Conservation (phyloP, 2,797 vertebrate genomes). For the Spinibarbus caldwelli region DNA sequence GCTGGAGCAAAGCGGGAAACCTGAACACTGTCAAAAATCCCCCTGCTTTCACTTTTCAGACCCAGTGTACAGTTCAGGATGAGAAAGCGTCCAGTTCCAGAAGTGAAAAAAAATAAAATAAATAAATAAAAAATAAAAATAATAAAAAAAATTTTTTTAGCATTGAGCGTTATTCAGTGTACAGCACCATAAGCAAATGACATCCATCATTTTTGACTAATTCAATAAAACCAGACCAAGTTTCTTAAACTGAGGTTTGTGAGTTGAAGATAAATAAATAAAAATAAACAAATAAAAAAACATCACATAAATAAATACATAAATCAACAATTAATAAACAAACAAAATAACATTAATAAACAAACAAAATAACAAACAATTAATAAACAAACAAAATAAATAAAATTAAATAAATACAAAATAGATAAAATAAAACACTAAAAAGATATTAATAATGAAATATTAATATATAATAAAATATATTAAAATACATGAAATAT, state of each 20-base stretch:
- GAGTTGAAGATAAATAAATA: neutral
- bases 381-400: no score
- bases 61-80: neutral
- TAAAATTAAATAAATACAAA: no score
- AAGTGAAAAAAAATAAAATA: neutral
- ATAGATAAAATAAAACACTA: no score
- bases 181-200: neutral
- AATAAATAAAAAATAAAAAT: no score
- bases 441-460: no score
- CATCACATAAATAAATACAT: neutral
- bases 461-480: no score
- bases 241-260: neutral
- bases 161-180: neutral
- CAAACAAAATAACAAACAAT: no score
- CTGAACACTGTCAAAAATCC: constrained; percentile 8
- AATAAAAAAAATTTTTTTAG: no score
- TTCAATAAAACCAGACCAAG: neutral
- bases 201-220: neutral
- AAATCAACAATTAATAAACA: no score
- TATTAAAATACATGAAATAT: no score
- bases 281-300: no score
- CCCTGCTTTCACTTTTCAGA: constrained; percentile 2
- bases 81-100: neutral
- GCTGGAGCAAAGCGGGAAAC: constrained; percentile 38
- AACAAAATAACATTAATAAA: no score